These are phyloP conservation scores for Apostichopus parvimensis DNA, from an alignment of 35 echinoderm and acorn worm species.

Conservation along the genomic window DNA sequence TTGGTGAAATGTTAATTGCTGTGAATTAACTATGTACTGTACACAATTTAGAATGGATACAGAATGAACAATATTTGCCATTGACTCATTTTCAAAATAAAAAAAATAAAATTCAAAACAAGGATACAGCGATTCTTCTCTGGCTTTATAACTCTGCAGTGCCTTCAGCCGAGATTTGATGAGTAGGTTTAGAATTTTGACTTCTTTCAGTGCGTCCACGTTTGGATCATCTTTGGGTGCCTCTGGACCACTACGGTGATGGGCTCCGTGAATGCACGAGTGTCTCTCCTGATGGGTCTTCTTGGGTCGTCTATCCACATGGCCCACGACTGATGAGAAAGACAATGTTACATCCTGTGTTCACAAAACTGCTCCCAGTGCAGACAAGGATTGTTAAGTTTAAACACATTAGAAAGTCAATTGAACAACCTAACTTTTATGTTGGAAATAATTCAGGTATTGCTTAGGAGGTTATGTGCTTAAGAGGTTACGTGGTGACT, in stretches of 20 bases:
- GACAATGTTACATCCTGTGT: not conserved
- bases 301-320: not conserved
- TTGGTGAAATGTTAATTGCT: no score
- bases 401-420: no score
- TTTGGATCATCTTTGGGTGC: conserved; percentile 50
- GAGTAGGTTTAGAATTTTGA: conserved; percentile 80
- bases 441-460: no score
- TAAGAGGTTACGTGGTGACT: no score
- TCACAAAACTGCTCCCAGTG: no score
- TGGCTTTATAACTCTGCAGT: conserved; percentile 74
- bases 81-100: no score
- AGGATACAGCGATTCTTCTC: conserved; percentile 99
- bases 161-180: conserved; percentile 87
- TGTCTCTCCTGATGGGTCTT: not conserved
- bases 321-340: not conserved
- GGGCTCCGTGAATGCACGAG: not conserved
- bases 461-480: no score
- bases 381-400: no score
- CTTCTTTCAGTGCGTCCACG: conserved; percentile 72
- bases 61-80: no score
- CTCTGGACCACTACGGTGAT: not conserved
- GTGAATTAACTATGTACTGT: no score
- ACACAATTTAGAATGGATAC: no score
- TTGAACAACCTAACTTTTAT: no score
- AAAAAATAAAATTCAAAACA: not conserved